A percentile compares a stretch with the other conserved stretches of the same genome.
These are phyloP conservation scores for Python bivittatus DNA, from an alignment of 2,113 vertebrate species.

Conservation along the genomic window DNA sequence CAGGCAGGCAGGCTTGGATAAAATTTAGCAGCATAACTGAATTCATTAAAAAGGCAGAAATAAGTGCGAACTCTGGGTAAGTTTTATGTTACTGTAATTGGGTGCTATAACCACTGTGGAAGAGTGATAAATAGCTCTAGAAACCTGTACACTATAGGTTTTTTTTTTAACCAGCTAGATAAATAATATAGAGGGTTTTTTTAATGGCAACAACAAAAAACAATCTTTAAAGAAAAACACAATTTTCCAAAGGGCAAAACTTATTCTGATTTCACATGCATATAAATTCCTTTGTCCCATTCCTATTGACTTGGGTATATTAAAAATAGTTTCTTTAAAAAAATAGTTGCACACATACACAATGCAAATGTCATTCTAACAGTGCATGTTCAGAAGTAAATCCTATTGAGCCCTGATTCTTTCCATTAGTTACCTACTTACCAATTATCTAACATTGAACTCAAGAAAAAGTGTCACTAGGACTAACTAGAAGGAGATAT, in stretches of 20 bases:
- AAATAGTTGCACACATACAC: not conserved
- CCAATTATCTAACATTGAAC: not conserved
- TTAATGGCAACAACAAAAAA: not conserved
- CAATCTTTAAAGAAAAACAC: conserved; percentile 11
- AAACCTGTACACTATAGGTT: not conserved
- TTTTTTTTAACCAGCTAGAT: not conserved
- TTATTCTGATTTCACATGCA: not conserved
- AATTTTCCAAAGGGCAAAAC: conserved; percentile 14
- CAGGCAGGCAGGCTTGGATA: not conserved
- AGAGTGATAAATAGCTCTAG: not conserved
- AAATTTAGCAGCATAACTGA: not conserved
- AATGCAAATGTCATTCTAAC: not conserved
- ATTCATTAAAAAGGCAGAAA: conserved; percentile 6
- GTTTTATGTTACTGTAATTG: not conserved
- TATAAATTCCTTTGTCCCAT: not conserved
- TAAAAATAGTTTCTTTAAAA: not conserved
- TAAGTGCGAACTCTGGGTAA: not conserved
- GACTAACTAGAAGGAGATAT: not conserved
- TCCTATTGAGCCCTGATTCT: not conserved
- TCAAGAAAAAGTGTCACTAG: not conserved
- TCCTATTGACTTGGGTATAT: not conserved
- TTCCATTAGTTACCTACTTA: not conserved
- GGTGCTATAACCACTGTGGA: not conserved
- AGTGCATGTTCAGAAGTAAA: not conserved
- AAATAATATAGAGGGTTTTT: not conserved